Conservation (phyloP, 2,797 vertebrate genomes). For the Chaetodon trifasciatus region DNA sequence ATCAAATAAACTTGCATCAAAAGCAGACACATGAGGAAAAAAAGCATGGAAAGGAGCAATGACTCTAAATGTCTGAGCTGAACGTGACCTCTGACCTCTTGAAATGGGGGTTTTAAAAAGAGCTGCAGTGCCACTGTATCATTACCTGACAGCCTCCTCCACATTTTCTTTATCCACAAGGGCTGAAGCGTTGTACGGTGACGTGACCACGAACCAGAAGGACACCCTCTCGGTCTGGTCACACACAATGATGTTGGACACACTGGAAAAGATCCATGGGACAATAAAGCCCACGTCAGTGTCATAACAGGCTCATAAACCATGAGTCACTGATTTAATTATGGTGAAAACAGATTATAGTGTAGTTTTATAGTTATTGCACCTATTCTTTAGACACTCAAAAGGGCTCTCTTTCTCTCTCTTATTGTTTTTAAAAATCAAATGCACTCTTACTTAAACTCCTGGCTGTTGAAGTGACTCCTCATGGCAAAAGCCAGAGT, state of each 20-base stretch:
- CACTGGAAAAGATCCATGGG: conserved; percentile 65
- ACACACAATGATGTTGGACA: conserved; percentile 79
- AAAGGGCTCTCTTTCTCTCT: too few species aligned
- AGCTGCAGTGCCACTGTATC: not conserved
- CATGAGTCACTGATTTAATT: conserved; percentile 18
- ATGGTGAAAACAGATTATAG: not conserved
- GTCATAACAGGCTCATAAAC: conserved; percentile 1
- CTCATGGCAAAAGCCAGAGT: conserved; percentile 94
- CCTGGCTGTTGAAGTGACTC: conserved; percentile 68
- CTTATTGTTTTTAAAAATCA: not conserved
- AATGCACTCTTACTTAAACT: conserved; percentile 86
- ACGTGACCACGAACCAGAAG: conserved; percentile 85
- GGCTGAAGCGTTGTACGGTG: accelerated
- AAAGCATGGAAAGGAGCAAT: not conserved
- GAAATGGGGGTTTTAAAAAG: not conserved
- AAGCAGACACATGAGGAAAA: not conserved
- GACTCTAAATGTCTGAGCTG: not conserved
- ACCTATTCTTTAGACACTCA: not conserved
- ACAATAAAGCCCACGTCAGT: conserved; percentile 21
- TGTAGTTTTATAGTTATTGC: not conserved
- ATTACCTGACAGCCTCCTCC: conserved; percentile 82
- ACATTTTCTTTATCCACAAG: conserved; percentile 58
- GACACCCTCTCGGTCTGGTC: conserved; percentile 80
- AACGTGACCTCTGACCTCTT: not conserved
- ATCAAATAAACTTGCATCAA: not conserved